Evolutionary conservation across 2,888 invertebrate species (phyloP).

Genomic region (Lomographa bimaculata): DNA sequence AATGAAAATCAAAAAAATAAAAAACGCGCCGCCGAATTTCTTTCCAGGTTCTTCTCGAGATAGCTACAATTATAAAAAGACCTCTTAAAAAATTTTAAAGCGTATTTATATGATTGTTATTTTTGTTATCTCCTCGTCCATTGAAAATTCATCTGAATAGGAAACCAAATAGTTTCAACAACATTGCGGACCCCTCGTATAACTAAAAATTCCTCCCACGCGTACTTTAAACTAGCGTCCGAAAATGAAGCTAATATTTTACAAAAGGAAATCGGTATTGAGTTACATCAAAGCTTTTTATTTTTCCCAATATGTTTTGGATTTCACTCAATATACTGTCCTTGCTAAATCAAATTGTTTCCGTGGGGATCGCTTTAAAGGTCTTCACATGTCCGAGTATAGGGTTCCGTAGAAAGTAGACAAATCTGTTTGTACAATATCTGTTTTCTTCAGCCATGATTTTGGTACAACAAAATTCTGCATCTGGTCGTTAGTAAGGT

Average conservation of each 20-base stretch:
- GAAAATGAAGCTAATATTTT: constrained; percentile 61
- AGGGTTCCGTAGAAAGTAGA: constrained; percentile 18
- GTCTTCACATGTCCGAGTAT: constrained; percentile 66
- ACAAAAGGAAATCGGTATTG: constrained; percentile 51
- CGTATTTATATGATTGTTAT: too few species aligned
- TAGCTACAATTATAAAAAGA: too few species aligned
- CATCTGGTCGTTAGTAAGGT: too few species aligned
- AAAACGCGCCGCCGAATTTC: too few species aligned
- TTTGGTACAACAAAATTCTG: too few species aligned
- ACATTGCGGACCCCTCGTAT: constrained; percentile 11
- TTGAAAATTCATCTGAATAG: too few species aligned
- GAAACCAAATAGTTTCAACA: not conserved
- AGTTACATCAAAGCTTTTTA: constrained; percentile 73
- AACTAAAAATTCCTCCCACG: constrained; percentile 17
- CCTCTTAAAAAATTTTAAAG: too few species aligned
- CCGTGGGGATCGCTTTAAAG: constrained; percentile 65
- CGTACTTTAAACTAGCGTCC: constrained; percentile 37
- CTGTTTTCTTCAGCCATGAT: too few species aligned
- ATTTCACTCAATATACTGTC: constrained; percentile 75
- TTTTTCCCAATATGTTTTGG: constrained; percentile 73
- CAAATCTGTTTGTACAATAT: too few species aligned
- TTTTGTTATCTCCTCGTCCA: too few species aligned
- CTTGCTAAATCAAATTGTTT: constrained; percentile 74
- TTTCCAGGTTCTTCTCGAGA: too few species aligned
- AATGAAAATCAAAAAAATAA: too few species aligned